phyloP scores from a whole-genome alignment of 1,140 invertebrate species.

The Drosophila repleta region DNA sequence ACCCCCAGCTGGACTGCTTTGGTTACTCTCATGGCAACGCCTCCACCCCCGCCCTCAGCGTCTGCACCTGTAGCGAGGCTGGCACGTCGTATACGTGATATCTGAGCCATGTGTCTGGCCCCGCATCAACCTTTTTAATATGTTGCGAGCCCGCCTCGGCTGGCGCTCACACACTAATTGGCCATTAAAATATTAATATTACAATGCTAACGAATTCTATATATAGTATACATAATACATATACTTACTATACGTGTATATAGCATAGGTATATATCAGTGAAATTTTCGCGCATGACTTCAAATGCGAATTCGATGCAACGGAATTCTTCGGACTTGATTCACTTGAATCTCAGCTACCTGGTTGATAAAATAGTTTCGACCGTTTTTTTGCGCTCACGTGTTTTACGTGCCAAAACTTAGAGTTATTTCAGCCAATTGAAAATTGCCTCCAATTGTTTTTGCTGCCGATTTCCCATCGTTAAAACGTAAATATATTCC shows the following conservation, averaged over 20 bases:
- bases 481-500: constrained; percentile 3
- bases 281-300: too few species aligned
- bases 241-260: too few species aligned
- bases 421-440: neutral
- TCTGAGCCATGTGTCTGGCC: constrained; percentile 9
- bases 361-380: constrained; percentile 7
- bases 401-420: constrained; percentile 4
- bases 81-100: constrained; percentile 37
- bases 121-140: neutral
- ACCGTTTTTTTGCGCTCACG: neutral
- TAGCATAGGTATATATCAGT: too few species aligned
- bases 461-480: constrained; percentile 15
- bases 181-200: constrained; percentile 67
- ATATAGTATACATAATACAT: too few species aligned
- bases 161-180: constrained; percentile 49
- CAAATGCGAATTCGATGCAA: too few species aligned
- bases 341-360: too few species aligned
- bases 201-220: constrained; percentile 36
- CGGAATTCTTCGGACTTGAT: too few species aligned
- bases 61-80: neutral
- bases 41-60: neutral
- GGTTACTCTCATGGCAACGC: neutral
- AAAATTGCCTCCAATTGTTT: neutral
- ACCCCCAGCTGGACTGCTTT: neutral
- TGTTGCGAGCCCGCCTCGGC: neutral